Evolutionary conservation across 2,888 invertebrate genomes (phyloP), one percentile per base, ranked within the genome.

Genomic region (Dryadula phaetusa): DNA sequence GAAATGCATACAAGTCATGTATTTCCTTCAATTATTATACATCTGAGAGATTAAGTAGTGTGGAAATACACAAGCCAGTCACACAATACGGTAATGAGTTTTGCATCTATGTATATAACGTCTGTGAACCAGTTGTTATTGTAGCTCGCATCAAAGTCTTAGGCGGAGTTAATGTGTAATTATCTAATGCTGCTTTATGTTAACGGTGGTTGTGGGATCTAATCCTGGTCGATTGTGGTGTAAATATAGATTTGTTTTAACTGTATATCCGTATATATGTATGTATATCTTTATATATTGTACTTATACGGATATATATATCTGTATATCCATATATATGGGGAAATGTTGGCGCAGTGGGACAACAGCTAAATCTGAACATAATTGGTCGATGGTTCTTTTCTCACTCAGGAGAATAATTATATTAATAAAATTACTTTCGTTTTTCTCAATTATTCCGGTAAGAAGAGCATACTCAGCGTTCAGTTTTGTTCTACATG

Each of bases 11-110:
- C 37, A 37, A 12, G 12, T 37, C 12, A 12, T 12, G 12, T 12
- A 12, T 37, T 12, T 16, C 3, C 16, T 42, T 16, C 42, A 42
- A 42, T 7, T 5, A 42, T 42, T 16, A 42, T 6, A 16, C 7
- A 16, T 7, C 6, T 42, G 4, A n/a, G n/a, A 40, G n/a, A 40
- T 40, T n/a, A 40, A 34, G 32, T 44, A 44, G 20, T 54, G 37
- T 54, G 22, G 37, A 37, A 54, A 54, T 37, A 3, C 34, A 22
- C 54, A 22, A 37, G 34, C 18, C 44, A 18, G 18, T 25, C n/a
- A n/a, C n/a, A 54, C 54, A 20, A 54, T n/a, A 37, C 37, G 54
- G 37, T 22, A 40, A 56, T 56, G n/a, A 56, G 54, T 56, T 49
- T 56, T 40, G 37, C n/a, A 20, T 6, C 14, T 40, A 56, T 22